These are phyloP conservation scores for Yponomeuta sedellus DNA, from an alignment of 2,888 invertebrate genomes.

Conservation along the genomic window DNA sequence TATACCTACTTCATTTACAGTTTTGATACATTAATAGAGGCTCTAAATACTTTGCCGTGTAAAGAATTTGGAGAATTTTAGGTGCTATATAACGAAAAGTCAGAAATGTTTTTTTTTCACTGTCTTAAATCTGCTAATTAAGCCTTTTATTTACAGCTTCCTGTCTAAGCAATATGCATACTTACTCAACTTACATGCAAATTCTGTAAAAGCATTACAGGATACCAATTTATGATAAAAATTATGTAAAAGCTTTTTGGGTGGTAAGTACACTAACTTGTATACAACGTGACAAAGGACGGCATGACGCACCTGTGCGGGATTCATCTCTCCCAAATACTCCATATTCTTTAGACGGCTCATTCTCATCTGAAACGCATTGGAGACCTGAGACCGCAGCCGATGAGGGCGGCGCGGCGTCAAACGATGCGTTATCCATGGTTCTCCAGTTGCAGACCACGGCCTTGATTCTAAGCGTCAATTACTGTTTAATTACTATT, in stretches of 20 bases:
- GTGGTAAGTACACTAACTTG: not conserved
- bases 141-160: slow-evolving; percentile 26
- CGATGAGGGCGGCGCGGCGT: slow-evolving; percentile 5
- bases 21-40: not conserved
- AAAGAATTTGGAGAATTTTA: not conserved
- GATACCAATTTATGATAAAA: too few species aligned
- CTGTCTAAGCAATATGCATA: too few species aligned
- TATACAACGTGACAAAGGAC: not conserved
- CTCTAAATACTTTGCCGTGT: not conserved
- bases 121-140: not conserved
- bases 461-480: not conserved
- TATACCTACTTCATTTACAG: too few species aligned
- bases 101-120: not conserved
- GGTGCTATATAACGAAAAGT: not conserved
- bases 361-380: slow-evolving; percentile 57
- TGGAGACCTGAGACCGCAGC: slow-evolving; percentile 2
- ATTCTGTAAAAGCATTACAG: not conserved
- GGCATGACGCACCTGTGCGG: slow-evolving; percentile 50
- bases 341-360: slow-evolving; percentile 56
- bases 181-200: too few species aligned
- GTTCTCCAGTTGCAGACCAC: not conserved
- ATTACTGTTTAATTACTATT: not conserved
- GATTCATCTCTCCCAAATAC: slow-evolving; percentile 62
- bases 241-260: not conserved
- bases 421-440: not conserved